Percentiles rank a stretch among this genome's conserved stretches.
phyloP scores from a whole-genome alignment of 2,888 invertebrate species.

The Masnerella sp. region DNA sequence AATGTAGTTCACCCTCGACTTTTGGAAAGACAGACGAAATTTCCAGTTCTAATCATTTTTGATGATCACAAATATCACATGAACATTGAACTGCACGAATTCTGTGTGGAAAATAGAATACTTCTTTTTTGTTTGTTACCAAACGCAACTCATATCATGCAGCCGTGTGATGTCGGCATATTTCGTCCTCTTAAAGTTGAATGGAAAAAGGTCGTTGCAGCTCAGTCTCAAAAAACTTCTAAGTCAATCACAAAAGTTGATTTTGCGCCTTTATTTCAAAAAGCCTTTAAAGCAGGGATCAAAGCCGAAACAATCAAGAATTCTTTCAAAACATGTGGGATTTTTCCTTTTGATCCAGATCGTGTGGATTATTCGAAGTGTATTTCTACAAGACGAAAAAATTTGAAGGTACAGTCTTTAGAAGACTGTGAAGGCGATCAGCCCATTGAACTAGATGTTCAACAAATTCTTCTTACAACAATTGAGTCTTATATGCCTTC shows the following conservation, averaged over 20 bases:
- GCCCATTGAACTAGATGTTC: constrained; percentile 13
- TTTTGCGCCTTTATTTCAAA: constrained; percentile 63
- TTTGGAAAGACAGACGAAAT: constrained; percentile 60
- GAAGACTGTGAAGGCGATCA: too few relatives aligned
- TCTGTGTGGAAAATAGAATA: constrained; percentile 59
- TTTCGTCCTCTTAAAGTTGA: constrained; percentile 4
- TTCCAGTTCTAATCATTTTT: constrained; percentile 64
- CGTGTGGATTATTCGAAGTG: constrained; percentile 62
- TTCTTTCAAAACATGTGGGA: constrained; percentile 57
- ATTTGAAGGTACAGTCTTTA: too few relatives aligned
- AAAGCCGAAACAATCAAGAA: constrained; percentile 50
- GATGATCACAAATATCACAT: constrained; percentile 67
- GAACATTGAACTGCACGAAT: constrained; percentile 61
- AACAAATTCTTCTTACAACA: too few relatives aligned
- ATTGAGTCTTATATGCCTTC: not conserved
- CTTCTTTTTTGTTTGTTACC: constrained; percentile 1
- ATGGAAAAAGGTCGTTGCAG: constrained; percentile 55
- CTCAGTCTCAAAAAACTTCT: constrained; percentile 60
- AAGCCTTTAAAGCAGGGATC: constrained; percentile 31
- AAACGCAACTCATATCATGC: constrained; percentile 6
- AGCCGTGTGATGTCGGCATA: constrained; percentile 10
- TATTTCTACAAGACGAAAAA: constrained; percentile 44
- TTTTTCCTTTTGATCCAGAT: constrained; percentile 62
- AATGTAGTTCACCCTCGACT: constrained; percentile 69
- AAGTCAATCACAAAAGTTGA: constrained; percentile 63